Evolutionary conservation across 2,113 vertebrate species (phyloP).

Genomic region (Lophotis ruficrista): DNA sequence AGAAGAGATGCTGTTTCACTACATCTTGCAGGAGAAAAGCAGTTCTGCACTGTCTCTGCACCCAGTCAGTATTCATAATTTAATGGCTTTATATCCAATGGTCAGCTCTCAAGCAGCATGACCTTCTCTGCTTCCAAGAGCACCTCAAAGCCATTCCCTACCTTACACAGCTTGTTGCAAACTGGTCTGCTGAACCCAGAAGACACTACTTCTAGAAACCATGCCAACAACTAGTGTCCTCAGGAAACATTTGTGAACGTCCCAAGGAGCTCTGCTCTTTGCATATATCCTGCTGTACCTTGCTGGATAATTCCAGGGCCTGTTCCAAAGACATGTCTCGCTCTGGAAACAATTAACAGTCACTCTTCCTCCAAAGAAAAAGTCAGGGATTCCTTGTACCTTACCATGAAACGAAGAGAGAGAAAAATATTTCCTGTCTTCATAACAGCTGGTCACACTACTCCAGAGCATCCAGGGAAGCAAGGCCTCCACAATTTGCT

Average conservation of each 20-base stretch:
- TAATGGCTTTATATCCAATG: background rate
- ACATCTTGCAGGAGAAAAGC: background rate
- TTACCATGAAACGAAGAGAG: background rate
- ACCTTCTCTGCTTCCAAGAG: background rate
- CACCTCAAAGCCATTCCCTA: background rate
- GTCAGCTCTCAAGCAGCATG: background rate
- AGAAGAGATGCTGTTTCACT: background rate
- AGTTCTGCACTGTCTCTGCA: background rate
- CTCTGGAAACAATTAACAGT: constrained; percentile 27
- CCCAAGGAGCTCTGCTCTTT: background rate
- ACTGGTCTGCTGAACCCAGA: background rate
- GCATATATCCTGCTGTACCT: background rate
- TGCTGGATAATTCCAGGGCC: background rate
- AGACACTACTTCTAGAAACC: background rate
- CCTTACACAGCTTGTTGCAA: background rate
- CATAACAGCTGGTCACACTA: background rate
- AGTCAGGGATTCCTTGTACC: background rate
- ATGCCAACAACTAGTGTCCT: background rate
- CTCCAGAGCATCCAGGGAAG: background rate
- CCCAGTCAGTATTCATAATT: background rate
- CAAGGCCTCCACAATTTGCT: background rate
- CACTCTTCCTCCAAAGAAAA: background rate
- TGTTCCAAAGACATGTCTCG: background rate
- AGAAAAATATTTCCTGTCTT: background rate
- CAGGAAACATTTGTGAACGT: background rate